Percentiles rank a stretch among this genome's conserved stretches.
phyloP scores from a whole-genome alignment of 2,113 vertebrate genomes.

The Empidonax alnorum region DNA sequence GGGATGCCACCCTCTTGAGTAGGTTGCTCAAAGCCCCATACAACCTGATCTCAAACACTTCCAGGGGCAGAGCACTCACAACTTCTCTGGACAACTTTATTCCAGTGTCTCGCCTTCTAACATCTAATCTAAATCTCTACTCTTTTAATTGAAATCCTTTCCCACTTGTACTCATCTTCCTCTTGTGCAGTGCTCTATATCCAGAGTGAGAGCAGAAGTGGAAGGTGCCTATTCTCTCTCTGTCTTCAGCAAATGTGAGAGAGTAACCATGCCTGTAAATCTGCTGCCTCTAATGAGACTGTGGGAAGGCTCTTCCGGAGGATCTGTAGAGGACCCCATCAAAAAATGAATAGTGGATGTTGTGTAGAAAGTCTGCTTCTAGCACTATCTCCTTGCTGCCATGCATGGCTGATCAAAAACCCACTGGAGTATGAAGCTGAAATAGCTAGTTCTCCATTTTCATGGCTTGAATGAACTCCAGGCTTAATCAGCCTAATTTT shows the following conservation, averaged over 20 bases:
- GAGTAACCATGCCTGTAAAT: neutral
- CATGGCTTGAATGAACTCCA: neutral
- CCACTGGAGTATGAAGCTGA: neutral
- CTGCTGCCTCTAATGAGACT: neutral
- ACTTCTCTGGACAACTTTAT: fast-evolving
- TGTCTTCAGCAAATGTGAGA: neutral
- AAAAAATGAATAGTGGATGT: neutral
- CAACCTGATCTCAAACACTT: neutral
- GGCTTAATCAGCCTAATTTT: neutral
- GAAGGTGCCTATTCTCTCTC: fast-evolving
- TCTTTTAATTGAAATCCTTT: neutral
- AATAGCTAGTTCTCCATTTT: neutral
- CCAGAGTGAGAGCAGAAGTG: neutral
- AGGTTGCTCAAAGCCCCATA: neutral
- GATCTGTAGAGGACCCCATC: neutral
- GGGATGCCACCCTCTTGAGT: neutral
- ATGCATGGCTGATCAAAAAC: neutral
- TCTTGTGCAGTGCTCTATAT: neutral
- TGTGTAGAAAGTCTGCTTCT: neutral
- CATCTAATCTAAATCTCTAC: neutral
- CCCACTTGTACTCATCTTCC: neutral
- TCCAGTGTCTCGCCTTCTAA: neutral
- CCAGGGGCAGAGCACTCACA: neutral
- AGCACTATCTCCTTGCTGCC: neutral
- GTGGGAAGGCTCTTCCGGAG: neutral